A percentile compares a stretch with the other conserved stretches of the same genome.
Evolutionary conservation across 2,797 vertebrate species (phyloP).

Genomic region (Anguilla marmorata): DNA sequence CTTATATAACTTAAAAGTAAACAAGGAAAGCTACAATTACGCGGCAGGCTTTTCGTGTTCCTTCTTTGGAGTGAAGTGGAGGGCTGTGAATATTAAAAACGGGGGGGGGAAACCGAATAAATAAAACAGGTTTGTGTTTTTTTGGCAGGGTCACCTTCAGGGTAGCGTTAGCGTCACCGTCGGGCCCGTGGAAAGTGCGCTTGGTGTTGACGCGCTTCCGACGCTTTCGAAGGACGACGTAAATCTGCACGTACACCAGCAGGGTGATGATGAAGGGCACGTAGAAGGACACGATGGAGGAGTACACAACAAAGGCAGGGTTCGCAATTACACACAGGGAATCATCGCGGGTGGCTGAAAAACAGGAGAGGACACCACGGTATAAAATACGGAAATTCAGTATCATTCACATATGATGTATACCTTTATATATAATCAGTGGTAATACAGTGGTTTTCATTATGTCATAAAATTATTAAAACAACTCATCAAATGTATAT

Average conservation of each 20-base stretch:
- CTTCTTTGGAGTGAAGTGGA: neutral
- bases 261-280: constrained; percentile 81
- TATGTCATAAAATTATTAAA: too few species aligned
- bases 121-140: neutral
- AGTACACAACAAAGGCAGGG: constrained; percentile 81
- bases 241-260: constrained; percentile 82
- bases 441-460: too few species aligned
- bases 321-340: constrained; percentile 74
- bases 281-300: constrained; percentile 81
- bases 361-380: neutral
- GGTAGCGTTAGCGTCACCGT: constrained; percentile 56
- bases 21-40: too few species aligned
- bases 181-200: constrained; percentile 61
- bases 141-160: constrained; percentile 67
- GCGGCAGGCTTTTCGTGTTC: too few species aligned
- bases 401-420: neutral
- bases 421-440: too few species aligned
- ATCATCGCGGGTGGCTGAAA: constrained; percentile 72
- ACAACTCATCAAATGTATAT: neutral
- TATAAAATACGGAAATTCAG: neutral
- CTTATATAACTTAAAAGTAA: too few species aligned
- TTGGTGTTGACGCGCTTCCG: constrained; percentile 80
- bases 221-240: constrained; percentile 74
- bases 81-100: neutral
- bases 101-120: neutral